A percentile compares a stretch with the other conserved stretches of the same genome.
Conservation (phyloP, 2,888 invertebrate genomes). For the Patella caerulea region DNA sequence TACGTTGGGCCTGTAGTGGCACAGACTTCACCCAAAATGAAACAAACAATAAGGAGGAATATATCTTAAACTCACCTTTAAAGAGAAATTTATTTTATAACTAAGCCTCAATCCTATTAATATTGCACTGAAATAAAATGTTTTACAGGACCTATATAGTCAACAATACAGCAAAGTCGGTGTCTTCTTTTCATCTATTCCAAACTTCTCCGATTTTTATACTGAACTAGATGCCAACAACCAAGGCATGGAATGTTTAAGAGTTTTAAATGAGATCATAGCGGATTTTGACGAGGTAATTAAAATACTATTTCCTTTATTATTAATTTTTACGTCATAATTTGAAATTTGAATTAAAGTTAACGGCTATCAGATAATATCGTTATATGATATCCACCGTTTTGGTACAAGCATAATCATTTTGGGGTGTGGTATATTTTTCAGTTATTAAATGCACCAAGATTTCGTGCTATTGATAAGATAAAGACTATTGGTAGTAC, state of each 20-base stretch:
- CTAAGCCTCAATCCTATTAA: too few species aligned
- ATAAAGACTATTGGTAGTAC: constrained; percentile 94
- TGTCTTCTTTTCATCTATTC: constrained; percentile 92
- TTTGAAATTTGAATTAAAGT: background rate
- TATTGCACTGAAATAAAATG: too few species aligned
- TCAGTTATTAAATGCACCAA: constrained; percentile 85
- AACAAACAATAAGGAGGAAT: too few species aligned
- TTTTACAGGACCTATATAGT: constrained; percentile 87
- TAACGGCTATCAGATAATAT: background rate
- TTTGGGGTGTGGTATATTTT: constrained; percentile 33
- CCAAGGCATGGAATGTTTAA: constrained; percentile 90
- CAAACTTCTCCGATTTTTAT: constrained; percentile 95
- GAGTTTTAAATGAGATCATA: constrained; percentile 91
- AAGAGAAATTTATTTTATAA: too few species aligned
- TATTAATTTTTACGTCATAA: background rate
- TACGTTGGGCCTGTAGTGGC: too few species aligned
- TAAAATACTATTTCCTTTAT: background rate
- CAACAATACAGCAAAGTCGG: constrained; percentile 92
- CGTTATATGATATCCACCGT: too few species aligned
- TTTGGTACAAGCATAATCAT: too few species aligned
- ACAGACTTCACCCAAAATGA: too few species aligned
- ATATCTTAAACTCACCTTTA: too few species aligned
- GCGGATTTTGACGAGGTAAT: constrained; percentile 92
- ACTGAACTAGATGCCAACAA: constrained; percentile 93
- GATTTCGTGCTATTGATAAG: constrained; percentile 90